Evolutionary conservation across 2,888 invertebrate species (phyloP).

Genomic region (Cephus sareptanus): DNA sequence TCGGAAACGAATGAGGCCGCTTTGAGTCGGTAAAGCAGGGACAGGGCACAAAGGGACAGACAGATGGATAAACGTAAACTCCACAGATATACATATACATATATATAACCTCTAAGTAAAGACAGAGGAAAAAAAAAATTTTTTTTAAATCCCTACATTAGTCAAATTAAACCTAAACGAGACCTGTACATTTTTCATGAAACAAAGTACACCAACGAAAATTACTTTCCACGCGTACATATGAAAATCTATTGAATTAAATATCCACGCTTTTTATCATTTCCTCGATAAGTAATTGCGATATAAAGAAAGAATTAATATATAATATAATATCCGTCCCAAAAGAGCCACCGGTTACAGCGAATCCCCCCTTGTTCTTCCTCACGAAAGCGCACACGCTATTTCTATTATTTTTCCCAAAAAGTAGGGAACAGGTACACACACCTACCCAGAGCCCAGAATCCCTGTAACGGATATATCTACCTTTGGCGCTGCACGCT

Average conservation of each 20-base stretch:
- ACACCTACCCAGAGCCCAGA: background rate
- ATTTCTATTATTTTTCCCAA: constrained; percentile 29
- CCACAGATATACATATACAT: no score
- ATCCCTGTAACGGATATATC: background rate
- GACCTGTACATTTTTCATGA: background rate
- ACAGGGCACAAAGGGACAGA: background rate
- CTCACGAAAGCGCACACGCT: constrained; percentile 8
- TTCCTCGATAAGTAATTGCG: background rate
- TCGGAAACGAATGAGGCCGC: background rate
- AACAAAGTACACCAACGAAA: background rate
- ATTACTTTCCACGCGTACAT: no score
- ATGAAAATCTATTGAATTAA: background rate
- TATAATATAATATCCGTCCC: background rate
- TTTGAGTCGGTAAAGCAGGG: background rate
- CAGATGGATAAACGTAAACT: background rate
- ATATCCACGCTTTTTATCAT: background rate
- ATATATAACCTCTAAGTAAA: background rate
- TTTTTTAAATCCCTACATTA: background rate
- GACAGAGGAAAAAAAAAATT: background rate
- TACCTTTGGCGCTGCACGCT: background rate
- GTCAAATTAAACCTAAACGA: background rate
- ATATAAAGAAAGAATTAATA: background rate
- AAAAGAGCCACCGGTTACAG: background rate
- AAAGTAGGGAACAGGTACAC: constrained; percentile 8
- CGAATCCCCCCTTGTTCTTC: background rate